These are phyloP conservation scores for Peucedramus taeniatus DNA, from an alignment of 2,113 vertebrate genomes.

Conservation along the genomic window DNA sequence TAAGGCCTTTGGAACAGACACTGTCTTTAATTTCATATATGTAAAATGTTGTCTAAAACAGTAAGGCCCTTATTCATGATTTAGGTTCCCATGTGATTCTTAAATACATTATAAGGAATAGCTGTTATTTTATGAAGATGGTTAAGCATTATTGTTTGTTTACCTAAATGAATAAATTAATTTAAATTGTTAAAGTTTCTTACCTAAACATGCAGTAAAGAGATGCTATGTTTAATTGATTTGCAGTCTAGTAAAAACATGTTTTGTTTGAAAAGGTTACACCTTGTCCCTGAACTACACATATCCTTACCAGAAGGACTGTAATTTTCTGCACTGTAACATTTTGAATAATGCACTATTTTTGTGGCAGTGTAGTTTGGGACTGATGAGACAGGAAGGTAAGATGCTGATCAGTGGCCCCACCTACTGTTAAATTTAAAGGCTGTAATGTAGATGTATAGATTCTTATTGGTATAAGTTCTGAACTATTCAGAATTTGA, in stretches of 20 bases:
- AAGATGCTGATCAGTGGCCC: neutral
- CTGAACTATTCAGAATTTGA: neutral
- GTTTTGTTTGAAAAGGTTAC: neutral
- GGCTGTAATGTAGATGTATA: neutral
- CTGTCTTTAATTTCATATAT: slow-evolving; percentile 3
- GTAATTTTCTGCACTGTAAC: neutral
- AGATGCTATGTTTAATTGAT: neutral
- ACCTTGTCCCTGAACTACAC: neutral
- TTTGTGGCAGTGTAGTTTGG: neutral
- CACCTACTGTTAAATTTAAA: neutral
- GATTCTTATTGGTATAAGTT: neutral
- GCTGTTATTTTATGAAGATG: neutral
- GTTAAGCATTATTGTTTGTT: neutral
- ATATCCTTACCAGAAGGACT: neutral
- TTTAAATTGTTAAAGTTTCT: neutral
- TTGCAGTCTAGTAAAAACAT: neutral
- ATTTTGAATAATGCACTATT: neutral
- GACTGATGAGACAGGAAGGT: slow-evolving; percentile 26
- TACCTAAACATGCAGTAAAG: neutral
- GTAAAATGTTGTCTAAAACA: neutral
- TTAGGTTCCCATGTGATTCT: neutral
- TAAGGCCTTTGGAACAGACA: neutral
- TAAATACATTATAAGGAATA: neutral
- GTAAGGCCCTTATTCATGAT: neutral
- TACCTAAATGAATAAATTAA: neutral